Base-by-base conservation (phyloP, 2,113 vertebrate genomes). In the Promerops cafer region DNA sequence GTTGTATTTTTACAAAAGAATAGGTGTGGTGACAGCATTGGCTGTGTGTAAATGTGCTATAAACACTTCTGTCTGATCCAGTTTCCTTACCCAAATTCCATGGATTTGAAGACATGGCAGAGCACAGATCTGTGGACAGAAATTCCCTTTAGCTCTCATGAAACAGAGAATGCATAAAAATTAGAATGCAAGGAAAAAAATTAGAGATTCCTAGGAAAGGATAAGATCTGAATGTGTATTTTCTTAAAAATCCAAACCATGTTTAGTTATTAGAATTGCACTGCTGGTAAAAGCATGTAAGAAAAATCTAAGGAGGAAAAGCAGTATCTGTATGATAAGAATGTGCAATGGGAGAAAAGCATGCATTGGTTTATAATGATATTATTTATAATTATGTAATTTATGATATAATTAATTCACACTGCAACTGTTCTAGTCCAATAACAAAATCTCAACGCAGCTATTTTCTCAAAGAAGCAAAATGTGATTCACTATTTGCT, bases 1-100 rank as follows among this genome's bases (percentile, higher is more conserved):
- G 49, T 45, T 90, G 59, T 27, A 20, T 56, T 79, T 86, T 65
- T 56, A 90, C 82, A 90, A 59, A 76, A 87, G 44, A 47, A 78
- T 8, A 63, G 77, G 63, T 80, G 87, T 76, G 88, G 79, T 71
- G 71, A 64, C 84, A 94, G 53, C 39, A 69, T 27, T 12, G 57
- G 65, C 35, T 79, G 16, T 14, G 65, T 70, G 52, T 40, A 1
- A 26, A 33, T 63, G 65, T 42, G 64, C 26, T 31, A 31, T 6
- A 33, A 81, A 70, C 30, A 45, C 1, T 69, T 49, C 39, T 45
- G 53, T 22, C 28, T 19, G 9, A 23, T 70, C 7, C 16, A 23
- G 13, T n/a, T 30, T 33, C 21, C 90, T 90, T 93, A 89, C 75
- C 63, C 11, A 45, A 35, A 45, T 13, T 69, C 75, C 60, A 44